Base-by-base conservation (phyloP, 1,140 invertebrate genomes). In the Hylaeus anthracinus region DNA sequence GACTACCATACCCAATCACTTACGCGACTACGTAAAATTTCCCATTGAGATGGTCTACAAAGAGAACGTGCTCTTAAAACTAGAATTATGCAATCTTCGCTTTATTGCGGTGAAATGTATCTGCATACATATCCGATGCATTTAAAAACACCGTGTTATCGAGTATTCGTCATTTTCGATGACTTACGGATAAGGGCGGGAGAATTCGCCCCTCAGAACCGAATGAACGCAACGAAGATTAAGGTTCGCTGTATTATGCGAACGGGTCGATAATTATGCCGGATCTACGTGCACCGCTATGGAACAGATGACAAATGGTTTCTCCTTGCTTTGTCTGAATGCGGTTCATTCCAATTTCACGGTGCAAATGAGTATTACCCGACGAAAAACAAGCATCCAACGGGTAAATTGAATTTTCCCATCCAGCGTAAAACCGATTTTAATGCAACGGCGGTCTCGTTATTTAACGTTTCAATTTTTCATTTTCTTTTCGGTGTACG, bases 261-360 rank as follows among this genome's bases (percentile, higher is more conserved):
- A 41, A 41, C 15, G 26, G 39, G 10, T 63, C 39, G 39, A 63
- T 41, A 63, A 41, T 63, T 63, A 41, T 37, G 39, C 61, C 39
- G 39, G 39, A 3, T 63, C 39, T 12, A 41, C 61, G 60, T 63
- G 37, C 1, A 9, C n/a, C 9, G 6, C 37, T 41, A 14, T 12
- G 9, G 39, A 41, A 41, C 39, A 10, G 6, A 41, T 12, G 61
- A 63, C 9, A 63, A 63, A 41, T 63, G 60, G 56, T 60, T 39
- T 61, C 60, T n/a, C 61, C 39, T 12, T 9, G 61, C 41, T 14
- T 37, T 12, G 9, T 63, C 39, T 12, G 37, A 37, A 39, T 61
- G 60, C 5, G 10, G 3, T 41, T 63, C 61, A 63, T 63, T 63
- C 37, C 61, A 63, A 63, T 63, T 63, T 63, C 39, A 63, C 61